phyloP scores from a whole-genome alignment of 1,140 invertebrate species.

The Agrilus planipennis region DNA sequence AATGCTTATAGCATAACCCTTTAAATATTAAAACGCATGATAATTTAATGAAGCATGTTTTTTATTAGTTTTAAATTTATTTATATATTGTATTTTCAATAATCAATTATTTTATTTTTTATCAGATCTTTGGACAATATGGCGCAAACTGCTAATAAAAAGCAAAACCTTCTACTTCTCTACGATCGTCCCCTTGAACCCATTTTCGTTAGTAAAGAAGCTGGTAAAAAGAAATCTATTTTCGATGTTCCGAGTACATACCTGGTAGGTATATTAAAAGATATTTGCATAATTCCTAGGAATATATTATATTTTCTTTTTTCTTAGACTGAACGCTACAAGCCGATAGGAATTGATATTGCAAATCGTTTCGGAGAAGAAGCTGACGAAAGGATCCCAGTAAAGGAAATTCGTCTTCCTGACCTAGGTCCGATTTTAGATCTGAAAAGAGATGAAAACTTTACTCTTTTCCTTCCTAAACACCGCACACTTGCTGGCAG shows the following conservation, averaged over 20 bases:
- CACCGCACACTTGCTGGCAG: conserved; percentile 51
- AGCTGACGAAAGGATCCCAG: conserved; percentile 37
- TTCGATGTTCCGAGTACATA: conserved; percentile 47
- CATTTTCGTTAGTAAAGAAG: conserved; percentile 48
- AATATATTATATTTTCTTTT: conserved; percentile 4
- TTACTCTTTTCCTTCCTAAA: conserved; percentile 59
- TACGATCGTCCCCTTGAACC: conserved; percentile 69
- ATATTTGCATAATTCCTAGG: not conserved
- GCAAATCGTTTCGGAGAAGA: conserved; percentile 43
- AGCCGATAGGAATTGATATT: conserved; percentile 38
- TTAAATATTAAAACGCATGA: no score
- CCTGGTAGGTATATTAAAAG: conserved; percentile 25
- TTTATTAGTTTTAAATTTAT: no score
- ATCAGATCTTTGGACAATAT: not conserved
- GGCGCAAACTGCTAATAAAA: conserved; percentile 31
- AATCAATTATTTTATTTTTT: no score
- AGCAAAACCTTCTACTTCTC: conserved; percentile 39
- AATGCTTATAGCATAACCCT: no score
- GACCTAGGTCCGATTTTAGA: conserved; percentile 51
- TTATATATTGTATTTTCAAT: no score
- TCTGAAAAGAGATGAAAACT: conserved; percentile 49
- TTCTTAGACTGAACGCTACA: conserved; percentile 48
- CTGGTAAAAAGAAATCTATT: conserved; percentile 41
- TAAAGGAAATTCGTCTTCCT: conserved; percentile 52
- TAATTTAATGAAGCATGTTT: no score